Conservation (phyloP, 2,888 invertebrate species). For the Blastobasis adustella region DNA sequence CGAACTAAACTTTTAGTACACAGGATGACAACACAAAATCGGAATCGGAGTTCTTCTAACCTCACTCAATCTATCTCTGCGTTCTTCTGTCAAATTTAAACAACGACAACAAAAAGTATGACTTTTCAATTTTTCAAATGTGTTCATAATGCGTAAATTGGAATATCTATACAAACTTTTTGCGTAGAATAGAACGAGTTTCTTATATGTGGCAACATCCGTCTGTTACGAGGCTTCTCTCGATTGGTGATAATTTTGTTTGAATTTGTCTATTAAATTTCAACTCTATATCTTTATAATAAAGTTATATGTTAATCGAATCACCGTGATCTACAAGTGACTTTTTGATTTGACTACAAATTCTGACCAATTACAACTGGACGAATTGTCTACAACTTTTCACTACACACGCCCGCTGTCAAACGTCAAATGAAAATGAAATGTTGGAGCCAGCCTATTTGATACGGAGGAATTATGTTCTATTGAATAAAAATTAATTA, state of each 20-base stretch:
- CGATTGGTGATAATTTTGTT: conserved; percentile 24
- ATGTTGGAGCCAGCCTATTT: conserved; percentile 36
- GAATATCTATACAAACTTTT: not conserved
- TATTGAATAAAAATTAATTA: conserved; percentile 23
- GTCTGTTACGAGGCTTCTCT: conserved; percentile 27
- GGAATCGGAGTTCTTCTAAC: not conserved
- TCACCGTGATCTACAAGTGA: not conserved
- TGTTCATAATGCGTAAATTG: not conserved
- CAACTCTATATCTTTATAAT: not conserved
- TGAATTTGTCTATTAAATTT: not conserved
- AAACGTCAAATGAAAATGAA: conserved; percentile 40
- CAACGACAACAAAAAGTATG: not conserved
- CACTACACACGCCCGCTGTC: conserved; percentile 33
- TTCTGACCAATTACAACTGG: conserved; percentile 43
- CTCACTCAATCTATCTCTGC: not conserved
- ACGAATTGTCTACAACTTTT: conserved; percentile 51
- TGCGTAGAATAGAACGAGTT: not conserved
- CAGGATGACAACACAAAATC: not conserved
- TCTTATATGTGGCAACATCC: conserved; percentile 14
- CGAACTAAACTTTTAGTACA: conserved; percentile 1
- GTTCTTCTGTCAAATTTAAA: no score
- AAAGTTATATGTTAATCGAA: not conserved
- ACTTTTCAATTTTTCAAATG: conserved; percentile 3
- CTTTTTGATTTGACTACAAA: not conserved
- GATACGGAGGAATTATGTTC: conserved; percentile 22